Evolutionary conservation across 2,797 vertebrate species (phyloP), one percentile per base, ranked within the genome.

Genomic region (Aselliscus stoliczkanus): DNA sequence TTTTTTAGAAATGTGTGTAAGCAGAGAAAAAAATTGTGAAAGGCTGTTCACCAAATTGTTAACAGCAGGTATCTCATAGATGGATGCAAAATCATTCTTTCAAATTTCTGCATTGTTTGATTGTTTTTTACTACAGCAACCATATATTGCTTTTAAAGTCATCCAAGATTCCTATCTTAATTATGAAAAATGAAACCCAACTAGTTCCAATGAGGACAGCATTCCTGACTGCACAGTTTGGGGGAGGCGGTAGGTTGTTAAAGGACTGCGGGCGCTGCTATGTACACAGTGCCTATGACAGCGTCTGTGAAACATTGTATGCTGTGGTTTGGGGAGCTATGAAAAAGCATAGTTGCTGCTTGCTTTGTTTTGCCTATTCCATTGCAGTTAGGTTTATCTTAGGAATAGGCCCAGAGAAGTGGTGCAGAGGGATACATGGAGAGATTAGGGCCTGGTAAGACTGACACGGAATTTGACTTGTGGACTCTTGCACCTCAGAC

Each of bases 351-450:
- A 60, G 37, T 44, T 83, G 14, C 9, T 64, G 62, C 15, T 31
- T 29, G 12, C n/a, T 86, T 73, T 84, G 20, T 39, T 73, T 88
- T 93, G 67, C 27, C 58, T 79, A 27, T 65, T 88, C 23, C 34
- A 1, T 15, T 62, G 20, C 23, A 82, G 23, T 77, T 52, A 73
- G 5, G 39, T 73, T 93, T 81, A 58, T 75, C 42, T 80, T 76
- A 85, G 62, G 52, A 69, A 34, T 42, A 52, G 81, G 20, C 14
- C 42, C 7, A 15, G 15, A 56, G 23, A 62, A 37, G 58, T 90
- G 9, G 37, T 96, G 31, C 5, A 29, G 50, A 83, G 21, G 34
- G 70, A 13, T 27, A 25, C 39, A n/a, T 18, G 37, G 69, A 77
- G 25, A 29, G 47, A 13, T 12, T 18, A 14, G 2, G 31, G 17